phyloP scores from a whole-genome alignment of 92 coral and sea anemone species.

The Heteractis magnifica region DNA sequence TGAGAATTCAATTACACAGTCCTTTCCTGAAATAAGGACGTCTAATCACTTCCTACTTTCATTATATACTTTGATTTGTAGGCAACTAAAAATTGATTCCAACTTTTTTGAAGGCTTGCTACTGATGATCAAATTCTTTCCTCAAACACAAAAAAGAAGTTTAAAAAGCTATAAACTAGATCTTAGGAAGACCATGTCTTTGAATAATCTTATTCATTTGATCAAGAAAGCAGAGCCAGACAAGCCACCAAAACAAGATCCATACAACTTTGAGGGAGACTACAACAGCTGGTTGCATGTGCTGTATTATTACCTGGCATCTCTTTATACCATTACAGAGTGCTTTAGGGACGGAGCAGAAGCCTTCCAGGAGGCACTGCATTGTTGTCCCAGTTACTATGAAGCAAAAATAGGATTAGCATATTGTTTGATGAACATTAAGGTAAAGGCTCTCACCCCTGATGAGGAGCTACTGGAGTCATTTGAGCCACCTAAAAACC shows the following conservation, averaged over 20 bases:
- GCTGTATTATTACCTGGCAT: constrained; percentile 46
- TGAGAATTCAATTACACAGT: constrained; percentile 51
- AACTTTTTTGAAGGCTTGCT: constrained; percentile 63
- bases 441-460: neutral
- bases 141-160: neutral
- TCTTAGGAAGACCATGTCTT: constrained; percentile 11
- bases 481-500: constrained; percentile 4
- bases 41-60: neutral
- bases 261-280: constrained; percentile 45
- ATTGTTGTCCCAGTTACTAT: constrained; percentile 51
- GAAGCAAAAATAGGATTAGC: constrained; percentile 67
- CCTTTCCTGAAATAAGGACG: constrained; percentile 17
- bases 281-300: constrained; percentile 75
- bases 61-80: neutral
- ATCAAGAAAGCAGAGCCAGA: constrained; percentile 53
- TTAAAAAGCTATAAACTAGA: constrained; percentile 24
- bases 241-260: constrained; percentile 26
- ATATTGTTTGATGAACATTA: constrained; percentile 13
- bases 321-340: constrained; percentile 28
- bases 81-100: constrained; percentile 14
- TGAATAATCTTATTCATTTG: constrained; percentile 55
- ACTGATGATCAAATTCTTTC: constrained; percentile 7
- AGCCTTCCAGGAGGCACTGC: constrained; percentile 64
- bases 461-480: neutral
- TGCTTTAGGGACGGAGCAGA: constrained; percentile 52